phyloP scores from a whole-genome alignment of 2,113 vertebrate genomes.

The Python bivittatus region DNA sequence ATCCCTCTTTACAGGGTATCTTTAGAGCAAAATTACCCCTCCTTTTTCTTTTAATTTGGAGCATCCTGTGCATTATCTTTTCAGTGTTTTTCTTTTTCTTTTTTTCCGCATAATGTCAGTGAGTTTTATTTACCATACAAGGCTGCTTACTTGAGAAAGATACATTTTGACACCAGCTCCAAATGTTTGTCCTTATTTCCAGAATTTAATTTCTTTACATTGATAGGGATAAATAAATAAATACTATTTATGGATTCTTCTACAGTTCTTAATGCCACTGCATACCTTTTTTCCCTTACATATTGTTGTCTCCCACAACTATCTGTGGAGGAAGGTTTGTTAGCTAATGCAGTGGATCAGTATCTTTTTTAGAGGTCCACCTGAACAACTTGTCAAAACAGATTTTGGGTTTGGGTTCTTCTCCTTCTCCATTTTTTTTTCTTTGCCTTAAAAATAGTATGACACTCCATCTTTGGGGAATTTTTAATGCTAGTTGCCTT shows the following conservation, averaged over 20 bases:
- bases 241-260: not conserved
- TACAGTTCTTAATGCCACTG: not conserved
- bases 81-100: slow-evolving; percentile 19
- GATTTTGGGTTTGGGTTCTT: not conserved
- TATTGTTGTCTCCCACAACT: not conserved
- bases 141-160: slow-evolving; percentile 43
- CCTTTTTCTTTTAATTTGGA: slow-evolving; percentile 34
- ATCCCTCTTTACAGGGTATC: slow-evolving; percentile 72
- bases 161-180: slow-evolving; percentile 26
- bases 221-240: slow-evolving; percentile 33
- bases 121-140: slow-evolving; percentile 45
- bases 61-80: slow-evolving; percentile 35
- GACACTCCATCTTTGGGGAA: slow-evolving; percentile 22
- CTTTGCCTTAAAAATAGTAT: slow-evolving; percentile 35
- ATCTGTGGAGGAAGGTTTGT: not conserved
- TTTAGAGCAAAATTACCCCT: slow-evolving; percentile 60
- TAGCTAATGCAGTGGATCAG: slow-evolving; percentile 8
- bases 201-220: slow-evolving; percentile 6
- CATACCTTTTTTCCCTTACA: not conserved
- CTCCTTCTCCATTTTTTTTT: slow-evolving; percentile 37
- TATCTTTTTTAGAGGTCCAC: slow-evolving; percentile 1
- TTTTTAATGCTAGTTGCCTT: slow-evolving; percentile 50
- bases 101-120: slow-evolving; percentile 24
- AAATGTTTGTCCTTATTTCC: slow-evolving; percentile 40
- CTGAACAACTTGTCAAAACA: slow-evolving; percentile 33